phyloP scores from a whole-genome alignment of 2,888 invertebrate species.

The Polietes domitor region DNA sequence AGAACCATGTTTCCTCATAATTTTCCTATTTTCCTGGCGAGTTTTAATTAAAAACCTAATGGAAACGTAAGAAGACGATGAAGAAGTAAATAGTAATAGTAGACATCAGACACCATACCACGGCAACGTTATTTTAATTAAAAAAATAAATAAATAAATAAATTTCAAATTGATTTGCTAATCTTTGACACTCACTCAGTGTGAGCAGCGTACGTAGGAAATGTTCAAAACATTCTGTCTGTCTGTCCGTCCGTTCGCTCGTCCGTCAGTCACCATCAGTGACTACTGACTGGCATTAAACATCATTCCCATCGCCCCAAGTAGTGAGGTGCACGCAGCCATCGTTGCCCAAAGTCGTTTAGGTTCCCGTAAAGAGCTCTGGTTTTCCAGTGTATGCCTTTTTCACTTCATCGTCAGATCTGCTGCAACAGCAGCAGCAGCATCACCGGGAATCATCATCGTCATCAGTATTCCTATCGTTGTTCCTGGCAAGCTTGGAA shows the following conservation, averaged over 20 bases:
- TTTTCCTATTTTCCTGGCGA: conserved; percentile 3
- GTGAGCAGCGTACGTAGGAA: neutral
- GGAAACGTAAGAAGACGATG: neutral
- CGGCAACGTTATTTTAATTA: conserved; percentile 32
- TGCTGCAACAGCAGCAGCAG: neutral
- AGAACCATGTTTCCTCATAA: conserved; percentile 1
- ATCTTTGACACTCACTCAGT: conserved; percentile 38
- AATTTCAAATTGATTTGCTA: conserved; percentile 47
- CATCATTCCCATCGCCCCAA: conserved; percentile 11
- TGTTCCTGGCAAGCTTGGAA: neutral
- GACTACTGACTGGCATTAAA: neutral
- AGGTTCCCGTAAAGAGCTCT: neutral
- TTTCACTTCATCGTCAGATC: neutral
- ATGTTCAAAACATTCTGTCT: neutral
- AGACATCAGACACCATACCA: neutral
- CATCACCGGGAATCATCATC: neutral
- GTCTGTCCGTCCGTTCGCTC: neutral
- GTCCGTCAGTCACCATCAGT: neutral
- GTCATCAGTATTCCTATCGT: conserved; percentile 6
- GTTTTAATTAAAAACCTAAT: conserved; percentile 33
- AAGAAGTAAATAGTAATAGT: neutral
- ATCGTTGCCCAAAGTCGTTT: neutral
- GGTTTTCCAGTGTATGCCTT: neutral
- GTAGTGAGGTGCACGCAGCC: neutral
- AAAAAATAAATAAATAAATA: conserved; percentile 11